Base-by-base conservation (phyloP, 2,888 invertebrate species). In the Mycalesis mineus region DNA sequence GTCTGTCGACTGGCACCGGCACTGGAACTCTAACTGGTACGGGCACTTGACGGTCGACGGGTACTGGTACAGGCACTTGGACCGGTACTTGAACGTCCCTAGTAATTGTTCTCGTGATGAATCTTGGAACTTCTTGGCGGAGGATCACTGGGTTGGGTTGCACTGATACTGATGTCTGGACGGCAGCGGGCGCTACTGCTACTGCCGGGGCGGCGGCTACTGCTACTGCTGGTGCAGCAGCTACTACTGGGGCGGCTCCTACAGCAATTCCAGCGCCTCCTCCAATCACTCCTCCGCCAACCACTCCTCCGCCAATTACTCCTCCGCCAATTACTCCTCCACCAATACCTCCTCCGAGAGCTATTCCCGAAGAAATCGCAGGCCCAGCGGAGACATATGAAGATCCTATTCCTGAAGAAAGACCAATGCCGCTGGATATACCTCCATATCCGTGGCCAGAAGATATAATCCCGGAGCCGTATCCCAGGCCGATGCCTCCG, bases 1-100 rank as follows among this genome's bases (percentile, higher is more conserved):
- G 90, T 55, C 89, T 82, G 57, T 91, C 91, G 0, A 92, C 89
- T 0, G 88, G 77, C 0, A 91, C 90, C 0, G 91, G 91, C 28
- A 88, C 86, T 1, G 89, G 89, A 0, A 92, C 91, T 57, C 83
- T 82, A 2, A 90, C 88, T 1, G 91, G 91, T 1, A 89, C 82
- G 0, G 91, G 90, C 1, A 91, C 84, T 62, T 80, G 85, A 8
- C 85, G 77, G 45, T 88, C 88, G 0, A 90, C 84, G 4, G 72
- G 71, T 5, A 76, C 73, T 5, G 74, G 73, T 0, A 78, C 77
- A 3, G 77, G 73, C 2, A 77, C 73, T 55, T 74, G 73, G 0
- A 73, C 80, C 1, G 88, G 84, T 1, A 87, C 81, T 70, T 87
- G 88, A 0, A 88, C 81, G 60, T 88, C 75, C 36, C 83, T 77